These are phyloP conservation scores for Mormyrus iriodes DNA, from an alignment of 2,113 vertebrate species.

Conservation along the genomic window DNA sequence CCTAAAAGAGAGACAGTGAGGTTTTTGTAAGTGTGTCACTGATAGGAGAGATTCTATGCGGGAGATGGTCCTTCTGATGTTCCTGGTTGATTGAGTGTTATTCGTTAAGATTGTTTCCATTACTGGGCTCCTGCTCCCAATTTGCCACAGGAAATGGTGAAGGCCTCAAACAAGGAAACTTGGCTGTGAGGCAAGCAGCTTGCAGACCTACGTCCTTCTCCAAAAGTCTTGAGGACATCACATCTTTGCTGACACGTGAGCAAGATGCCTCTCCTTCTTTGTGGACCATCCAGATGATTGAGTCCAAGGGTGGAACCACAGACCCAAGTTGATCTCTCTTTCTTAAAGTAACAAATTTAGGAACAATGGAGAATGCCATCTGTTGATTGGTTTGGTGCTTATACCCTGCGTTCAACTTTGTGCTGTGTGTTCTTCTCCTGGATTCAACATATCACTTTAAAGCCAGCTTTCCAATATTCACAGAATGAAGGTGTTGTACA, in stretches of 20 bases:
- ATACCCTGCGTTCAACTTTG: background rate
- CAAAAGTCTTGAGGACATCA: slow-evolving; percentile 81
- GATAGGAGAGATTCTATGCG: background rate
- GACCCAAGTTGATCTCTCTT: background rate
- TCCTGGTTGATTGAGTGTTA: background rate
- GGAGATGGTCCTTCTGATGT: background rate
- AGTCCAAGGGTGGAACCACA: background rate
- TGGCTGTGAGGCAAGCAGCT: slow-evolving; percentile 64
- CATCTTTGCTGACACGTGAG: slow-evolving; percentile 74
- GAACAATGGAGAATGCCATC: background rate
- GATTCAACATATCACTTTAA: background rate
- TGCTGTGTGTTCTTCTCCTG: background rate
- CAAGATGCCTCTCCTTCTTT: slow-evolving; percentile 31
- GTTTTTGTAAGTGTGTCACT: background rate
- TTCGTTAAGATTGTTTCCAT: slow-evolving; percentile 26
- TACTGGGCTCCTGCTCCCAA: slow-evolving; percentile 61
- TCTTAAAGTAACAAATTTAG: background rate
- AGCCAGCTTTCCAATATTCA: background rate
- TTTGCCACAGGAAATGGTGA: slow-evolving; percentile 74
- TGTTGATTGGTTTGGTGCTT: background rate
- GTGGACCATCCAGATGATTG: background rate
- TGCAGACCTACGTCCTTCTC: slow-evolving; percentile 70
- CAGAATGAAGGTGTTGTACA: background rate
- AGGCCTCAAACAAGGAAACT: slow-evolving; percentile 59
- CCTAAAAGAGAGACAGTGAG: background rate